Percentiles rank a stretch among this genome's conserved stretches.
These are phyloP conservation scores for Lapara coniferarum DNA, from an alignment of 2,888 invertebrate genomes.

Conservation along the genomic window DNA sequence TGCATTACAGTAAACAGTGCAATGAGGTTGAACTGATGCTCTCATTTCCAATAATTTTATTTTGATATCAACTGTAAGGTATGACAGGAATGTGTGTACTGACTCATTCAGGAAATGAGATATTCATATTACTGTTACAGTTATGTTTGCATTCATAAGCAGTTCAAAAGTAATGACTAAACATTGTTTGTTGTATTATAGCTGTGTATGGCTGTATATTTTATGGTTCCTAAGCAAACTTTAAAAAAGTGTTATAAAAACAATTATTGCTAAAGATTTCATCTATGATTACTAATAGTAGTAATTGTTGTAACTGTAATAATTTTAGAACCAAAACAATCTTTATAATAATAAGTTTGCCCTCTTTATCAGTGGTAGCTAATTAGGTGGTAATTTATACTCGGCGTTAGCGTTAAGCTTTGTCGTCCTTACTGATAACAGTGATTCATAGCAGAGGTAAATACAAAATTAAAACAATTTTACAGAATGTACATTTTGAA, in stretches of 20 bases:
- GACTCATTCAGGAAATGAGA: conserved; percentile 28
- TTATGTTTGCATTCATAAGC: not conserved
- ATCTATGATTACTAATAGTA: too few species aligned
- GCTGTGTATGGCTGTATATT: not conserved
- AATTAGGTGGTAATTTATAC: not conserved
- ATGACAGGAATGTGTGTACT: conserved; percentile 21
- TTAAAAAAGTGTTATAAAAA: too few species aligned
- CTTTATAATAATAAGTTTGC: not conserved
- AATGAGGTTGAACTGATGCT: conserved; percentile 53
- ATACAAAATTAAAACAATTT: not conserved
- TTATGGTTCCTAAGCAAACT: not conserved
- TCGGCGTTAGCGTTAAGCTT: not conserved
- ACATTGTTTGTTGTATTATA: not conserved
- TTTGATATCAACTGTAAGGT: conserved; percentile 22
- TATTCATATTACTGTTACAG: conserved; percentile 3
- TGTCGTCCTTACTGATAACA: not conserved
- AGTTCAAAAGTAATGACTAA: not conserved
- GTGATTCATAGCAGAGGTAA: not conserved
- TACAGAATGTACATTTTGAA: not conserved
- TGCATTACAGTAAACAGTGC: conserved; percentile 48
- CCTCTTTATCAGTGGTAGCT: not conserved
- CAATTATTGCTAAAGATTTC: too few species aligned
- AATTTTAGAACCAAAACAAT: too few species aligned
- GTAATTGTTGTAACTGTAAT: too few species aligned
- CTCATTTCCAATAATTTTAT: conserved; percentile 32